A percentile compares a stretch with the other conserved stretches of the same genome.
Evolutionary conservation across 1,140 invertebrate species (phyloP).

Genomic region (Trinorchestia longiramus): DNA sequence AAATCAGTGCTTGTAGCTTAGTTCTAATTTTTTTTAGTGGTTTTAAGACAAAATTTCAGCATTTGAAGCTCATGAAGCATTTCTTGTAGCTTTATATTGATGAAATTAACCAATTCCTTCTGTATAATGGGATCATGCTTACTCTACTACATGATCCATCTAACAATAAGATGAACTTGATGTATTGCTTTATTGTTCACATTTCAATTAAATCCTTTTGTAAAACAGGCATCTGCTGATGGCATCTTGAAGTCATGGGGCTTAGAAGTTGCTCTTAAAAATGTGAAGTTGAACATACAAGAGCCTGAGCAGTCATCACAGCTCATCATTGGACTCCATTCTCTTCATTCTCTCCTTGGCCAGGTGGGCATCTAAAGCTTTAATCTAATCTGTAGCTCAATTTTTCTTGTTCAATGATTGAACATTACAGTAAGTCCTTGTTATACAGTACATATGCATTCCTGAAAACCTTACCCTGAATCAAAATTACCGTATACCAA

Average conservation of each 20-base stretch:
- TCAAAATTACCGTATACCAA: no score
- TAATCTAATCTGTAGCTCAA: no score
- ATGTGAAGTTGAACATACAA: conserved; percentile 16
- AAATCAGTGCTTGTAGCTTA: not conserved
- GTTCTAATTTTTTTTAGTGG: not conserved
- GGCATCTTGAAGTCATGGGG: conserved; percentile 20
- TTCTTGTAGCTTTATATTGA: not conserved
- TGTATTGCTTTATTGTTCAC: not conserved
- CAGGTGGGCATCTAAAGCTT: not conserved
- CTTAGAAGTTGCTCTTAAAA: not conserved
- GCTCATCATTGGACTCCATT: not conserved
- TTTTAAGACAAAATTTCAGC: not conserved
- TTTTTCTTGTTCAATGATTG: no score
- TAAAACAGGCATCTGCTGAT: not conserved
- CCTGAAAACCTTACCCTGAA: no score
- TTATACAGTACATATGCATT: no score
- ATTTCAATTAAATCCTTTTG: no score
- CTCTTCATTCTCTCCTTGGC: not conserved
- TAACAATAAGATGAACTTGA: no score
- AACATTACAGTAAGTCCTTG: no score
- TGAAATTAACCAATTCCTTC: not conserved
- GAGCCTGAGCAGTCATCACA: conserved; percentile 17
- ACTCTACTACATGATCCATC: not conserved
- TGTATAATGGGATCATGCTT: not conserved
- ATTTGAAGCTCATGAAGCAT: not conserved